phyloP scores from a whole-genome alignment of 2,888 invertebrate species.

The Zaprionus bogoriensis region DNA sequence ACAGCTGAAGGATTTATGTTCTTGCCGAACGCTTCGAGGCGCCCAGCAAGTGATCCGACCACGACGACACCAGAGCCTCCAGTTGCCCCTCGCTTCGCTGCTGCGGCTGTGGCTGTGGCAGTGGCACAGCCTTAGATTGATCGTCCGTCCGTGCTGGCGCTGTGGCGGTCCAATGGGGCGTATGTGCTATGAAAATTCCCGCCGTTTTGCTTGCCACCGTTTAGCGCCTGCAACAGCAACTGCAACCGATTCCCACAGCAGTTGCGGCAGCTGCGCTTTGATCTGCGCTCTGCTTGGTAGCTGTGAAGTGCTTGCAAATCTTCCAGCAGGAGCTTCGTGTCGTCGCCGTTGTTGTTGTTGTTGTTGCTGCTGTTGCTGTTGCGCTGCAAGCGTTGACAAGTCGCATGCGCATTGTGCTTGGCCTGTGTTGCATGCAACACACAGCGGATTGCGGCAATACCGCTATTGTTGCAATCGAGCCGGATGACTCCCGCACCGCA shows the following conservation, averaged over 20 bases:
- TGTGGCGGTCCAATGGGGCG: conserved; percentile 66
- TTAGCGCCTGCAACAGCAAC: conserved; percentile 60
- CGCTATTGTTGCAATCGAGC: not conserved
- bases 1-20: conserved; percentile 77
- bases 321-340: conserved; percentile 45
- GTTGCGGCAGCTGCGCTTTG: conserved; percentile 54
- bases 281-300: conserved; percentile 57
- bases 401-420: conserved; percentile 70
- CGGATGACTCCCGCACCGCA: not conserved
- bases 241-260: conserved; percentile 61
- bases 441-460: conserved; percentile 18
- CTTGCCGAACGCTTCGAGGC: conserved; percentile 75
- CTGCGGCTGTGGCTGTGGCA: conserved; percentile 20
- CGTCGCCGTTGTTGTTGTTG: conserved; percentile 13
- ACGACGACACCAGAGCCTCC: conserved; percentile 11
- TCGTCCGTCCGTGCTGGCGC: conserved; percentile 49
- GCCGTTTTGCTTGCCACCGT: conserved; percentile 66
- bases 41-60: conserved; percentile 72
- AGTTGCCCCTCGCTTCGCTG: not conserved
- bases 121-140: conserved; percentile 65
- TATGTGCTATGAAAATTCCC: conserved; percentile 73
- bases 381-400: conserved; percentile 68
- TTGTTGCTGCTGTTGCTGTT: too few relatives aligned
- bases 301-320: conserved; percentile 71
- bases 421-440: conserved; percentile 36